Evolutionary conservation across 1,140 invertebrate genomes (phyloP).

Genomic region (Drosophila obscura): DNA sequence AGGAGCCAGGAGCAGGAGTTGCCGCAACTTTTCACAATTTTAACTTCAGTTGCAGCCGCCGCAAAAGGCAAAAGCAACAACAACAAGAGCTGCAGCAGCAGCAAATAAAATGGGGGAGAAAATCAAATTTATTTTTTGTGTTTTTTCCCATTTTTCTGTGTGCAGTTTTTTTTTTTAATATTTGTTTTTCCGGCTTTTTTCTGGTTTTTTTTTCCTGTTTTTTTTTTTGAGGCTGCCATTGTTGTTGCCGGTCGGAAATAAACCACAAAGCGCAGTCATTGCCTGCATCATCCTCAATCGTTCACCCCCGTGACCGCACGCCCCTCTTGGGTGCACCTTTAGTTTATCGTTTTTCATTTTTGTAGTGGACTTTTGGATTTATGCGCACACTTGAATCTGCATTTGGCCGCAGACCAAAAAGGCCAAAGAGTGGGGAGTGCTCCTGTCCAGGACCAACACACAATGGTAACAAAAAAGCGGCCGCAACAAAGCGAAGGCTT

Average conservation of each 20-base stretch:
- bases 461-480: slow-evolving; percentile 5
- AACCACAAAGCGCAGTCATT: slow-evolving; percentile 75
- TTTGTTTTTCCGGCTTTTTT: slow-evolving; percentile 32
- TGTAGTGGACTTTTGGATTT: slow-evolving; percentile 71
- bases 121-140: slow-evolving; percentile 69
- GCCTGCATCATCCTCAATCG: slow-evolving; percentile 41
- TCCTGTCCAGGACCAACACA: slow-evolving; percentile 9
- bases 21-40: slow-evolving; percentile 73
- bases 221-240: slow-evolving; percentile 13
- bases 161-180: slow-evolving; percentile 22
- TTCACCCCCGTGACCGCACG: neutral
- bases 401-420: slow-evolving; percentile 61
- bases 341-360: slow-evolving; percentile 62
- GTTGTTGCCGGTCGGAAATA: slow-evolving; percentile 41
- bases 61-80: slow-evolving; percentile 18
- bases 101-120: slow-evolving; percentile 18
- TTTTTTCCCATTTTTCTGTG: neutral
- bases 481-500: slow-evolving; percentile 26
- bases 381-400: slow-evolving; percentile 77
- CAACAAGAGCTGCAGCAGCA: slow-evolving; percentile 7
- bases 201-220: neutral
- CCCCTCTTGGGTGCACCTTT: slow-evolving; percentile 13
- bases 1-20: slow-evolving; percentile 8
- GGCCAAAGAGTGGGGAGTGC: slow-evolving; percentile 1
- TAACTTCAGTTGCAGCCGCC: slow-evolving; percentile 69